Evolutionary conservation across 37 sponge, comb jelly and placozoan genomes (phyloP).

Genomic region (Spongia lamella): DNA sequence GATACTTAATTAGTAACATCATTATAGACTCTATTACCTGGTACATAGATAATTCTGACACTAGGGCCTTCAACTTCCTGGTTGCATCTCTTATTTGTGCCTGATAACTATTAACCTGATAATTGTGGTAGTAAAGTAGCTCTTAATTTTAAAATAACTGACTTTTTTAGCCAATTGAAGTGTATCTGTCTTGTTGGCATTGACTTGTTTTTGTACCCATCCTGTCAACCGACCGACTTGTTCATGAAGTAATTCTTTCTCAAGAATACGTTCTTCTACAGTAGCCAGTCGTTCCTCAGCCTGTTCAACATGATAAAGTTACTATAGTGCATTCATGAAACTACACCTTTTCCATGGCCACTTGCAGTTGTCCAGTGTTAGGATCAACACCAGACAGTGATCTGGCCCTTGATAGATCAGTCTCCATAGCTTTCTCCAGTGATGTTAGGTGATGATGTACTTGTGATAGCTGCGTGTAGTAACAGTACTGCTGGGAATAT

Average conservation of each 20-base stretch:
- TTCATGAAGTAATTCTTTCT: constrained; percentile 92
- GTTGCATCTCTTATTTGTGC: constrained; percentile 81
- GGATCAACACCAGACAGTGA: constrained; percentile 68
- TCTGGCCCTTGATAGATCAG: constrained; percentile 56
- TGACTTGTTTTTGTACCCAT: constrained; percentile 43
- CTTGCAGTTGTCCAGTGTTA: neutral
- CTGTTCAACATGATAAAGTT: no score
- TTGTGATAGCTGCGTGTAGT: constrained; percentile 65
- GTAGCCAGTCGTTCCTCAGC: constrained; percentile 21
- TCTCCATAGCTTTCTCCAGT: constrained; percentile 75
- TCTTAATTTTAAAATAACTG: neutral
- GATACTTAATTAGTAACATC: constrained; percentile 1
- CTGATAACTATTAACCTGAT: constrained; percentile 75
- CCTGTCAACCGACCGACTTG: constrained; percentile 84
- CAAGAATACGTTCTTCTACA: constrained; percentile 78
- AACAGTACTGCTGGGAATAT: no score
- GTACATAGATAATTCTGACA: constrained; percentile 94
- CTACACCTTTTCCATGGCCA: no score
- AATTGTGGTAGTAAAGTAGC: no score
- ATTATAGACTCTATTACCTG: constrained; percentile 48
- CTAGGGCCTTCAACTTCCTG: constrained; percentile 91
- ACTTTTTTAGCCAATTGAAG: constrained; percentile 33
- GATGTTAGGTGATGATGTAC: constrained; percentile 46
- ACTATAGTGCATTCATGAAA: no score
- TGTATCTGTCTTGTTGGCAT: constrained; percentile 37